These are phyloP conservation scores for Listrodromus nycthemerus DNA, from an alignment of 2,888 invertebrate genomes.

Conservation along the genomic window DNA sequence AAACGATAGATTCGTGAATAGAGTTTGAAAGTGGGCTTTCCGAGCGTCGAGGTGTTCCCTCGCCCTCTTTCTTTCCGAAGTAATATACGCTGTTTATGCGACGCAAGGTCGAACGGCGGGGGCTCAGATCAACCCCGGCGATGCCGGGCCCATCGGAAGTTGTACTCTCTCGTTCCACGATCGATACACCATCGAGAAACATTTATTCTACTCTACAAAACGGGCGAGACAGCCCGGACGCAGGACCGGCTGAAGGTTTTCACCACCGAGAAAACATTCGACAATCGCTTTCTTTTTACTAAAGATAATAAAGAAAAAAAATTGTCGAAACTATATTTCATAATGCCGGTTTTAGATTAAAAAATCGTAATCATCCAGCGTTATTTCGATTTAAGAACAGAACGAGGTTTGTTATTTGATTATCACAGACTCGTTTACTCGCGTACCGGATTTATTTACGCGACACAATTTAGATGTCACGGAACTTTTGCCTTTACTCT, in stretches of 20 bases:
- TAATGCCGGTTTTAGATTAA: too few relatives aligned
- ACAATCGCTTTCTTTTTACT: background rate
- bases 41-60: background rate
- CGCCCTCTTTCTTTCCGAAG: background rate
- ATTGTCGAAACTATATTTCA: background rate
- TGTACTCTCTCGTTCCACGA: slow-evolving; percentile 54
- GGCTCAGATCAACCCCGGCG: slow-evolving; percentile 9
- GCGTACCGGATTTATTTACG: too few relatives aligned
- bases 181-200: slow-evolving; percentile 67
- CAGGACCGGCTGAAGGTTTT: slow-evolving; percentile 25
- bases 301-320: background rate
- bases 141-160: slow-evolving; percentile 50
- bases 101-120: slow-evolving; percentile 24
- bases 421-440: too few relatives aligned
- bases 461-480: too few relatives aligned
- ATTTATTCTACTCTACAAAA: slow-evolving; percentile 62
- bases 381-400: too few relatives aligned
- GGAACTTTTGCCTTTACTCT: too few relatives aligned
- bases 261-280: background rate
- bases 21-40: slow-evolving; percentile 6
- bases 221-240: slow-evolving; percentile 18
- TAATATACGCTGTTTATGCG: background rate
- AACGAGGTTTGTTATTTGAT: too few relatives aligned
- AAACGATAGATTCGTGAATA: background rate
- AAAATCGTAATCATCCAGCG: too few relatives aligned